Percentiles rank a stretch among this genome's conserved stretches.
Evolutionary conservation across 2,888 invertebrate species (phyloP).

Genomic region (Oconnorella tubifera): DNA sequence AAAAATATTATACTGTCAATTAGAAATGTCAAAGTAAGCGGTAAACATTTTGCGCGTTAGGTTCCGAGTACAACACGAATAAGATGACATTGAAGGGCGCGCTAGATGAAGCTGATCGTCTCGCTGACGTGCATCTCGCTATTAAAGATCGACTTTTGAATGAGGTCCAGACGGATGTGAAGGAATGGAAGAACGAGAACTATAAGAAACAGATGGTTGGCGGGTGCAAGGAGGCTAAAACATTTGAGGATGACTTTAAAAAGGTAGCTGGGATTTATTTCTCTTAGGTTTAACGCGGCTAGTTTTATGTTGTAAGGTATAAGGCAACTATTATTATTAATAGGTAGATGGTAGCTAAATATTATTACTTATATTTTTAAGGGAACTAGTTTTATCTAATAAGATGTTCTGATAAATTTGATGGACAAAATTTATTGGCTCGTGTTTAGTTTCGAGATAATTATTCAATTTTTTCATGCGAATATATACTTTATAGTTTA

Average conservation of each 20-base stretch:
- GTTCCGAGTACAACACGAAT: slow-evolving; percentile 94
- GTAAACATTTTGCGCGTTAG: no score
- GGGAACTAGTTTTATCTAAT: no score
- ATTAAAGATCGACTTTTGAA: slow-evolving; percentile 45
- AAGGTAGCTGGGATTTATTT: no score
- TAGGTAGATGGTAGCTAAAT: background rate
- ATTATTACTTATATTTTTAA: background rate
- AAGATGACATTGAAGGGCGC: slow-evolving; percentile 96
- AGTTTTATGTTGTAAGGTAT: background rate
- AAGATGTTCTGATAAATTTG: background rate
- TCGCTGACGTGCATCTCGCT: slow-evolving; percentile 85
- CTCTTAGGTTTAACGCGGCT: no score
- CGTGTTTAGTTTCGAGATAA: no score
- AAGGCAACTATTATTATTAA: background rate
- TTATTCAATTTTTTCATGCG: no score
- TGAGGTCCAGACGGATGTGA: slow-evolving; percentile 48
- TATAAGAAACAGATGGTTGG: slow-evolving; percentile 78
- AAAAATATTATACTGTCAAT: no score
- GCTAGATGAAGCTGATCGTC: slow-evolving; percentile 84
- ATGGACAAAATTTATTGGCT: no score
- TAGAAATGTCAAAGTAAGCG: no score
- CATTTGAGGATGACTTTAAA: slow-evolving; percentile 97
- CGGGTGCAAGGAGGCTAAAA: slow-evolving; percentile 86
- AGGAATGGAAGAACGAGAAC: slow-evolving; percentile 85
- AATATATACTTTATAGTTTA: no score